These are phyloP conservation scores for Celastrina argiolus DNA, from an alignment of 2,888 invertebrate genomes.

Conservation along the genomic window DNA sequence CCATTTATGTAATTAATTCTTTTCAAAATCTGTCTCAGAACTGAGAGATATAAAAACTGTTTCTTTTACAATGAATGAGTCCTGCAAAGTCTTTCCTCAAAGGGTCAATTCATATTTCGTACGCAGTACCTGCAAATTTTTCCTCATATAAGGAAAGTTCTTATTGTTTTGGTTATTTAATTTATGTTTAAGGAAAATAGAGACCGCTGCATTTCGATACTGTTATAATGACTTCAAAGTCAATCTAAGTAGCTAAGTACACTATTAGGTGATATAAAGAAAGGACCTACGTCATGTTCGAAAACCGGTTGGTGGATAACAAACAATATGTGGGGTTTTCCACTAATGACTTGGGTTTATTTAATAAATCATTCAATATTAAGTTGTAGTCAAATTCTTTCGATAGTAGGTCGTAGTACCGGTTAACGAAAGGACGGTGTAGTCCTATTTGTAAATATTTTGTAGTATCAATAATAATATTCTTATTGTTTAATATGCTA, in stretches of 20 bases:
- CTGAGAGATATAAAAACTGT: too few species aligned
- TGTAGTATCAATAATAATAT: too few species aligned
- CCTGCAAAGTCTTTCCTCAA: not conserved
- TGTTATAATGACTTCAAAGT: not conserved
- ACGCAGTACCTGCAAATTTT: not conserved
- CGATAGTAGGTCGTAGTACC: not conserved
- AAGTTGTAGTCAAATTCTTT: not conserved
- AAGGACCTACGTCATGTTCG: not conserved
- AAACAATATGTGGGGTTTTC: not conserved
- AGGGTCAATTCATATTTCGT: not conserved
- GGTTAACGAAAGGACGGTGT: too few species aligned
- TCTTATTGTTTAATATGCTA: too few species aligned
- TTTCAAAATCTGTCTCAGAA: too few species aligned
- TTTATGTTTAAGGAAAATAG: too few species aligned
- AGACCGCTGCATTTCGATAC: not conserved
- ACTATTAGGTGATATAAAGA: not conserved
- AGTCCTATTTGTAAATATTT: too few species aligned
- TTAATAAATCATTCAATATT: not conserved
- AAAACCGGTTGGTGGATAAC: not conserved
- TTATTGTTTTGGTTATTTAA: not conserved
- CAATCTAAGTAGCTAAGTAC: not conserved
- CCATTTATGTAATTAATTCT: not conserved
- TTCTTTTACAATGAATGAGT: not conserved
- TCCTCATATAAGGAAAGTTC: not conserved
- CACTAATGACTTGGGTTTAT: not conserved